Evolutionary conservation across 1,140 invertebrate genomes (phyloP).

Genomic region (Helicoverpa zea): DNA sequence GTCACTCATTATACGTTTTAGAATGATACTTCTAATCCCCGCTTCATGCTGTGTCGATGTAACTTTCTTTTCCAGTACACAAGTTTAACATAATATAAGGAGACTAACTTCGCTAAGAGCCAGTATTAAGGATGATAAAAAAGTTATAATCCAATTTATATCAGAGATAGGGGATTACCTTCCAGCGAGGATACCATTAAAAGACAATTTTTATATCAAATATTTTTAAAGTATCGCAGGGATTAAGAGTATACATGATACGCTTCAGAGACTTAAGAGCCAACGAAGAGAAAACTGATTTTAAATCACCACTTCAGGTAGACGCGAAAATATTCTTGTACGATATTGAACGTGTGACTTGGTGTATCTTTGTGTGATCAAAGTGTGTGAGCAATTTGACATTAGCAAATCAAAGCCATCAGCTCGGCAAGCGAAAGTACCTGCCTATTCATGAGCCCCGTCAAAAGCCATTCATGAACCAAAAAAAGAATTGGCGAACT

Average conservation of each 20-base stretch:
- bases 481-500: not conserved
- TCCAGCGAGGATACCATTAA: not conserved
- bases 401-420: too few relatives aligned
- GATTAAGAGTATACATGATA: not conserved
- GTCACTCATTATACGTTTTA: too few relatives aligned
- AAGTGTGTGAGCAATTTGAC: too few relatives aligned
- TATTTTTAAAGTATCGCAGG: not conserved
- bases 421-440: not conserved
- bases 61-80: too few relatives aligned
- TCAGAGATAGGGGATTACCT: not conserved
- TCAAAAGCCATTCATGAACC: not conserved
- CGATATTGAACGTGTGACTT: too few relatives aligned
- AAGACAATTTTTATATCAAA: not conserved
- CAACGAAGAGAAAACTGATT: not conserved
- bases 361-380: too few relatives aligned
- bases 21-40: too few relatives aligned
- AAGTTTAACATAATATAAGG: too few relatives aligned
- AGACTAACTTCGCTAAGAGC: not conserved
- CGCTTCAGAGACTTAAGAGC: not conserved
- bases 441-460: not conserved
- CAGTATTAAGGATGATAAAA: conserved; percentile 12
- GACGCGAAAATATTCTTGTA: too few relatives aligned
- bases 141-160: not conserved
- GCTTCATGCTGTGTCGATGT: too few relatives aligned
- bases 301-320: too few relatives aligned